Evolutionary conservation across 2,888 invertebrate species (phyloP), one percentile per base, ranked within the genome.

Genomic region (Rutpela maculata): DNA sequence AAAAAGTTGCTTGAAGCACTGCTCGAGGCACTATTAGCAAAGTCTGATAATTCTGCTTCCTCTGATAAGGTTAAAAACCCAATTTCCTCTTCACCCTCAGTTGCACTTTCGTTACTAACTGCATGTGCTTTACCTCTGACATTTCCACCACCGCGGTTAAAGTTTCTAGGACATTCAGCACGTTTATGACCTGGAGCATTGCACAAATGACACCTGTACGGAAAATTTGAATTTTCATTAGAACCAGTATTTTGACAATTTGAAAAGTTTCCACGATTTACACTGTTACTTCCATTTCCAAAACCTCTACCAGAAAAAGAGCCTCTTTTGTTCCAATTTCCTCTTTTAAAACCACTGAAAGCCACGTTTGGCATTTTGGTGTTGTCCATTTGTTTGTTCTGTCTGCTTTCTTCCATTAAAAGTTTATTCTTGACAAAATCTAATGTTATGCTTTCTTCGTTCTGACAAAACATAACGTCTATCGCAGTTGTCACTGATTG

Each of bases 11-110:
- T 35, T 35, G 9, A 35, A 35, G 35, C 9, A 35, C 9, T 9
- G 35, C 9, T 35, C 35, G 35, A 35, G 35, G 9, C 35, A 59
- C 11, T 50, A 55, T 17, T 55, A 4, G 15, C 55, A 55, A 55
- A 55, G 17, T 17, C 55, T 56, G 35, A 4, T 22, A 82, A 82
- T 19, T 60, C 77, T 50, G 80, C 75, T 19, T 75, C 78, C 31
- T 78, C 71, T 75, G 17, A 60, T 31, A 50, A 67, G 43, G 72
- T 66, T 9, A 71, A n/a, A 67, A 74, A 71, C 12, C 57, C 63
- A 26, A 71, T 62, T 63, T 75, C 60, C 26, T 71, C 31, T 6
- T 56, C 26, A 55, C 71, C 15, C 65, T 70, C 65, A 26, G 50
- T 50, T 71, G 55, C 3, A 5, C 12, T 55, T 4, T 7, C 3